Conservation (phyloP, 1,140 invertebrate genomes). For the Drosophila setifemur region DNA sequence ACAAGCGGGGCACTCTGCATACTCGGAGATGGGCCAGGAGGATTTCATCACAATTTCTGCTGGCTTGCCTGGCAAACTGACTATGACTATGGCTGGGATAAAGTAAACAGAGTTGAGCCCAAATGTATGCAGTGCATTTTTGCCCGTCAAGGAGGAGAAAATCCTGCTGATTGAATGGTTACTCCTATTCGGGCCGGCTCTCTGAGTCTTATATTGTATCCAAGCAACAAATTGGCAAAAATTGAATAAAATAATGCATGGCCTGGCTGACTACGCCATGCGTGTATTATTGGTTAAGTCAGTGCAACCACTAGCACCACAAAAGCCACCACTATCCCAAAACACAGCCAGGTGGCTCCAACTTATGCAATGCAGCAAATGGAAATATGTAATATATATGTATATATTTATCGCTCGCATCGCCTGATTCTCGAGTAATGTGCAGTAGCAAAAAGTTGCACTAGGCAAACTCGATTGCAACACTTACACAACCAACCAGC, state of each 20-base stretch:
- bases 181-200: not conserved
- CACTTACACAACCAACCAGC: constrained; percentile 38
- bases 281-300: constrained; percentile 2
- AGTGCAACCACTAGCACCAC: constrained; percentile 1
- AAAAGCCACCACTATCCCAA: not conserved
- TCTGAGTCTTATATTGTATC: constrained; percentile 1
- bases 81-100: constrained; percentile 3
- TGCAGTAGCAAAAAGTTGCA: constrained; percentile 46
- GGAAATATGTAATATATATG: constrained; percentile 45
- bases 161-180: constrained; percentile 11
- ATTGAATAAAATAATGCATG: constrained; percentile 67
- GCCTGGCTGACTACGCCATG: not conserved
- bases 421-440: constrained; percentile 55
- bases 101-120: constrained; percentile 54
- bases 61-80: constrained; percentile 8
- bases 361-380: constrained; percentile 48
- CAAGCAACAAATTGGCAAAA: constrained; percentile 68
- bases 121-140: constrained; percentile 44
- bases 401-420: constrained; percentile 39
- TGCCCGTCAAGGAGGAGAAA: not conserved
- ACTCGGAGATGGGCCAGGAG: constrained; percentile 9
- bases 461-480: constrained; percentile 60
- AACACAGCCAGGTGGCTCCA: constrained; percentile 9
- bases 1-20: constrained; percentile 49
- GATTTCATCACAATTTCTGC: constrained; percentile 70